A percentile compares a stretch with the other conserved stretches of the same genome.
Evolutionary conservation across 2,888 invertebrate species (phyloP).

Genomic region (Gymnocheta viridis): DNA sequence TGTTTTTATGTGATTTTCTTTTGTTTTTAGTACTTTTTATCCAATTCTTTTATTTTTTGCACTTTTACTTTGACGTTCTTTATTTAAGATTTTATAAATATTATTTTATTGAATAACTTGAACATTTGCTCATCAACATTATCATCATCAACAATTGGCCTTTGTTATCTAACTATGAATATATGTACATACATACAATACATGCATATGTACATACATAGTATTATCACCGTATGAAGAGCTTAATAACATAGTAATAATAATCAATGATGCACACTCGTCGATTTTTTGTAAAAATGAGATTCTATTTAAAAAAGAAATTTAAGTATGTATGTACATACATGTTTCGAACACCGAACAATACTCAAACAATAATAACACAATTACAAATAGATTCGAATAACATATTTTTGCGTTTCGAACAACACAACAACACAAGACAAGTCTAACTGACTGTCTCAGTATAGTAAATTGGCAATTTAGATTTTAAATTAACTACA

Average conservation of each 20-base stretch:
- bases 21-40: slow-evolving; percentile 37
- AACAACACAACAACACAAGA: slow-evolving; percentile 46
- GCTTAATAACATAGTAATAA: slow-evolving; percentile 64
- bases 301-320: slow-evolving; percentile 8
- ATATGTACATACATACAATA: neutral
- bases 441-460: slow-evolving; percentile 42
- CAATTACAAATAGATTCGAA: slow-evolving; percentile 47
- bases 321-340: neutral
- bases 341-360: neutral
- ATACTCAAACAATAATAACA: slow-evolving; percentile 41
- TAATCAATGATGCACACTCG: slow-evolving; percentile 61
- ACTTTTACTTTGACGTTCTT: slow-evolving; percentile 45
- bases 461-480: slow-evolving; percentile 66
- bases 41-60: slow-evolving; percentile 45
- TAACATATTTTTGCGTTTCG: slow-evolving; percentile 56
- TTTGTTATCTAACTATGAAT: slow-evolving; percentile 63
- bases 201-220: neutral
- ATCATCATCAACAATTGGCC: slow-evolving; percentile 64
- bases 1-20: slow-evolving; percentile 18
- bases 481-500: slow-evolving; percentile 64
- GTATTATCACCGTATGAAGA: slow-evolving; percentile 41
- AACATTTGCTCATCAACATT: slow-evolving; percentile 56
- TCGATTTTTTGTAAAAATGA: slow-evolving; percentile 37
- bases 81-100: slow-evolving; percentile 52
- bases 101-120: slow-evolving; percentile 65